These are phyloP conservation scores for Dermolepida albohirtum DNA, from an alignment of 2,888 invertebrate species.

Conservation along the genomic window DNA sequence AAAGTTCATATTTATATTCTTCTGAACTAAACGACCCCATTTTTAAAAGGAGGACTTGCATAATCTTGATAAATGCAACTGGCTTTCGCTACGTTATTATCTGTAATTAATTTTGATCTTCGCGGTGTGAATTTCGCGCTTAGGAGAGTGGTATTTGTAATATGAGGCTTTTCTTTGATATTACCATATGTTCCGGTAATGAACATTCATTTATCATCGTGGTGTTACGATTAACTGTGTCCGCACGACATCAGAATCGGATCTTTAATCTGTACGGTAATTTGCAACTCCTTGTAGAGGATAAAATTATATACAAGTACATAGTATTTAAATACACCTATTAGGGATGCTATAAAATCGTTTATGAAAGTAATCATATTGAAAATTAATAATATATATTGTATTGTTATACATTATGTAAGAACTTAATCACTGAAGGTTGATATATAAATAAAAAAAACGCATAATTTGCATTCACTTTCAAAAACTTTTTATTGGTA, in stretches of 20 bases:
- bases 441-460: too few relatives aligned
- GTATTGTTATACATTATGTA: too few relatives aligned
- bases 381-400: slow-evolving; percentile 26
- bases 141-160: slow-evolving; percentile 21
- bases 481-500: too few relatives aligned
- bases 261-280: slow-evolving; percentile 5
- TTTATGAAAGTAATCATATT: slow-evolving; percentile 14
- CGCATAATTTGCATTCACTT: too few relatives aligned
- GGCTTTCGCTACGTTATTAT: slow-evolving; percentile 11
- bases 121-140: slow-evolving; percentile 22
- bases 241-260: neutral
- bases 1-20: slow-evolving; percentile 3
- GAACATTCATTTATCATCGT: slow-evolving; percentile 11
- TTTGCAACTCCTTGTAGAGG: neutral
- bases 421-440: too few relatives aligned
- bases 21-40: neutral
- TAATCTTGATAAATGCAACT: slow-evolving; percentile 24
- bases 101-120: slow-evolving; percentile 17
- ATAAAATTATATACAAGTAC: slow-evolving; percentile 4
- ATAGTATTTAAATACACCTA: slow-evolving; percentile 6
- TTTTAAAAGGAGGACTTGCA: neutral
- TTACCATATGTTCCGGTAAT: slow-evolving; percentile 5
- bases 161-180: slow-evolving; percentile 3
- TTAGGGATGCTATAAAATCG: neutral
- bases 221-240: neutral